phyloP scores from a whole-genome alignment of 2,888 invertebrate genomes.

The Idaea straminata region DNA sequence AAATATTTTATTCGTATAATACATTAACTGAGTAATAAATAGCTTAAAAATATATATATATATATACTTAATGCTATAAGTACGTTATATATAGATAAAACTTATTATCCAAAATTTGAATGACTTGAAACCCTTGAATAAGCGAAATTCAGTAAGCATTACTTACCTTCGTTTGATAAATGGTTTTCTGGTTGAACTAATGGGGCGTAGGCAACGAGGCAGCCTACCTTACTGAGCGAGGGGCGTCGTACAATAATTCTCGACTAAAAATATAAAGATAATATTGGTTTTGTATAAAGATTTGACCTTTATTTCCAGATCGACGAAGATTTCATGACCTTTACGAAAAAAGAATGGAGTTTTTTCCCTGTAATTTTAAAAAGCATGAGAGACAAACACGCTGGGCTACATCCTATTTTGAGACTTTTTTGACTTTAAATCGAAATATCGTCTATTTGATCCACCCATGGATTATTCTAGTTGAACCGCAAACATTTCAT shows the following conservation, averaged over 20 bases:
- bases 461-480: no score
- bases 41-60: no score
- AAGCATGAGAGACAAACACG: no score
- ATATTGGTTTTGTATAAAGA: constrained; percentile 11
- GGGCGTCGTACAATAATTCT: neutral
- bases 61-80: no score
- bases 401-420: no score
- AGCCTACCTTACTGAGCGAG: neutral
- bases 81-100: no score
- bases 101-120: neutral
- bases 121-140: neutral
- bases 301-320: constrained; percentile 3
- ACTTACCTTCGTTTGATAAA: neutral
- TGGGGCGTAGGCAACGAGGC: constrained; percentile 3
- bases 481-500: no score
- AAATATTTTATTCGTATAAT: no score
- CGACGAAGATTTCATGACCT: neutral
- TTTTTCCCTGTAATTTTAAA: neutral
- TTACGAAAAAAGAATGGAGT: neutral
- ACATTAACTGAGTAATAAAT: no score
- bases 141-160: constrained; percentile 1
- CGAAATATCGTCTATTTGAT: no score
- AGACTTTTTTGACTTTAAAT: no score
- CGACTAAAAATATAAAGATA: constrained; percentile 10
- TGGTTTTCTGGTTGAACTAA: constrained; percentile 11